Evolutionary conservation across 2,888 invertebrate genomes (phyloP).

Genomic region (Clostera curtula): DNA sequence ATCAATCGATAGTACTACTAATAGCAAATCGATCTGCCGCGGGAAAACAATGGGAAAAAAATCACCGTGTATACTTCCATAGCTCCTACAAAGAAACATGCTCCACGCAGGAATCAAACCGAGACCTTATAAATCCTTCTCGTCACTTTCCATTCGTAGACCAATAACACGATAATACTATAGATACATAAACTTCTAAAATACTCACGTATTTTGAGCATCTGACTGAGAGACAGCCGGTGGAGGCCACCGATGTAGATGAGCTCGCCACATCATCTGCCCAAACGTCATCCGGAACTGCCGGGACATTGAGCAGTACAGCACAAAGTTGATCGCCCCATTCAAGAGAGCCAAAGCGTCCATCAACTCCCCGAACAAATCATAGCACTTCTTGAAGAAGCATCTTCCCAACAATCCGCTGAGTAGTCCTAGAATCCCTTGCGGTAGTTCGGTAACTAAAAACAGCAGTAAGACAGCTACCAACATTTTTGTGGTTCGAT

Average conservation of each 20-base stretch:
- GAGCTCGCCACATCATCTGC: slow-evolving; percentile 62
- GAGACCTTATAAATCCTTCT: too few relatives aligned
- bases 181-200: slow-evolving; percentile 12
- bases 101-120: too few relatives aligned
- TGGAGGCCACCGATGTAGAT: slow-evolving; percentile 57
- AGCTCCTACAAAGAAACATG: too few relatives aligned
- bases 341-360: slow-evolving; percentile 93
- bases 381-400: slow-evolving; percentile 88
- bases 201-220: slow-evolving; percentile 76
- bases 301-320: slow-evolving; percentile 95
- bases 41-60: too few relatives aligned
- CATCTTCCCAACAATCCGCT: slow-evolving; percentile 73
- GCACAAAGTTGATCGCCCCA: slow-evolving; percentile 94
- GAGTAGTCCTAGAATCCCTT: slow-evolving; percentile 76
- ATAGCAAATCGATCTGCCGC: neutral
- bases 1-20: neutral
- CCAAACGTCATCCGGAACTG: slow-evolving; percentile 84
- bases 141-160: neutral
- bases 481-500: slow-evolving; percentile 92
- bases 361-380: slow-evolving; percentile 88
- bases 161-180: neutral
- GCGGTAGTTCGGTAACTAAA: slow-evolving; percentile 91
- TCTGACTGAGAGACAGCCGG: slow-evolving; percentile 76
- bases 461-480: slow-evolving; percentile 91
- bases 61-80: too few relatives aligned